These are phyloP conservation scores for Allygus modestus DNA, from an alignment of 2,888 invertebrate species.

Conservation along the genomic window DNA sequence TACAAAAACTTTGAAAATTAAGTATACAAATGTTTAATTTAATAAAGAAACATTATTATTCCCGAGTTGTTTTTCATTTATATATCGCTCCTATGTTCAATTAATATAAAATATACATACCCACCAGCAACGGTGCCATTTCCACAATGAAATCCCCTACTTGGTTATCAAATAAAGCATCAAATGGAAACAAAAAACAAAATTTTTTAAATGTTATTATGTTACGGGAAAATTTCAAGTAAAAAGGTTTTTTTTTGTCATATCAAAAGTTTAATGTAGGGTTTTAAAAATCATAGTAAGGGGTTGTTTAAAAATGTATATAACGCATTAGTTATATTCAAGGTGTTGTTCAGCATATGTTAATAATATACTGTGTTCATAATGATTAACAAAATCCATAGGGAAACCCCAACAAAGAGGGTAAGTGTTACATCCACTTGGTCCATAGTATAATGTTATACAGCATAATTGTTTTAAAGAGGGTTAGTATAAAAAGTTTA, in stretches of 20 bases:
- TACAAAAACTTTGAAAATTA: too few species aligned
- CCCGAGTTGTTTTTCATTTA: too few species aligned
- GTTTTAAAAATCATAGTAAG: not conserved
- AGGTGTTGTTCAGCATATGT: not conserved
- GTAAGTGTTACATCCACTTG: not conserved
- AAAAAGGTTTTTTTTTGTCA: not conserved
- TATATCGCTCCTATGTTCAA: too few species aligned
- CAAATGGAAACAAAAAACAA: not conserved
- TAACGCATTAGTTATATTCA: not conserved
- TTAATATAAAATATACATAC: not conserved
- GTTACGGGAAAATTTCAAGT: not conserved
- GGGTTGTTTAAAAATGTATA: not conserved
- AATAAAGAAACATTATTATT: too few species aligned
- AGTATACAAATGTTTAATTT: too few species aligned
- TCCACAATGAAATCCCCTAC: not conserved
- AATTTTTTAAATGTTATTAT: not conserved
- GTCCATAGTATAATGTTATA: not conserved
- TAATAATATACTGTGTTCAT: not conserved
- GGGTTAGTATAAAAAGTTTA: not conserved
- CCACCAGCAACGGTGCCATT: not conserved
- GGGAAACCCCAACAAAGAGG: not conserved
- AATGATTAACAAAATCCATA: not conserved
- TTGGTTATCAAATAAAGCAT: not conserved
- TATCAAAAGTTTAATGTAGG: not conserved
- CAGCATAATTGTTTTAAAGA: not conserved